phyloP scores from a whole-genome alignment of 2,888 invertebrate species.

The Selenia dentaria region DNA sequence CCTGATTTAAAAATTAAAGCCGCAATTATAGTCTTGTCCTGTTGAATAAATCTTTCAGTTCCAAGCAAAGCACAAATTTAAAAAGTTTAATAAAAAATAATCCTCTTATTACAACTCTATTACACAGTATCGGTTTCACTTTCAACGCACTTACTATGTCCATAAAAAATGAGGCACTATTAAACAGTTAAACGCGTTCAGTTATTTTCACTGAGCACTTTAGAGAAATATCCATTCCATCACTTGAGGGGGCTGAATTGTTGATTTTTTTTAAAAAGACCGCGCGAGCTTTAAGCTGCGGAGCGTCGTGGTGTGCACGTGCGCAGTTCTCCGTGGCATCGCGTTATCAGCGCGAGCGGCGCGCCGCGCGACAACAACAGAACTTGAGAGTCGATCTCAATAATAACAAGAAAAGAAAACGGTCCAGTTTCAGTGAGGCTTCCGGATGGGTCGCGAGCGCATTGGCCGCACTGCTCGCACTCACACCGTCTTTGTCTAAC shows the following conservation, averaged over 20 bases:
- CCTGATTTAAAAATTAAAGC: conserved; percentile 19
- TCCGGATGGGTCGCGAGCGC: conserved; percentile 81
- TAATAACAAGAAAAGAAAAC: conserved; percentile 85
- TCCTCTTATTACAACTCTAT: conserved; percentile 45
- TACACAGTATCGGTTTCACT: conserved; percentile 68
- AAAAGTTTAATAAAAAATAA: conserved; percentile 47
- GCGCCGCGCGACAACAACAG: conserved; percentile 83
- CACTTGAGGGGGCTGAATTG: conserved; percentile 47
- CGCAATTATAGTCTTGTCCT: conserved; percentile 23
- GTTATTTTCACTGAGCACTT: conserved; percentile 62
- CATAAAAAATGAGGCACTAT: conserved; percentile 44
- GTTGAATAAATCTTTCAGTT: conserved; percentile 29
- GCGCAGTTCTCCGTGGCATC: conserved; percentile 78
- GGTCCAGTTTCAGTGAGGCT: conserved; percentile 85
- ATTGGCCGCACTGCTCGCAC: conserved; percentile 61
- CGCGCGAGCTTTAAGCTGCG: conserved; percentile 72
- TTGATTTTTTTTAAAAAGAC: conserved; percentile 47
- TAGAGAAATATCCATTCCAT: conserved; percentile 72
- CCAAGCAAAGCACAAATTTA: conserved; percentile 37
- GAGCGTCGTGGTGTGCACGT: conserved; percentile 66
- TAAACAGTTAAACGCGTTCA: conserved; percentile 47
- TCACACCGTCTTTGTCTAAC: conserved; percentile 75
- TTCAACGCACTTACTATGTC: conserved; percentile 53
- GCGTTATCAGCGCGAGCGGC: conserved; percentile 82
- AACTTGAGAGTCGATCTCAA: conserved; percentile 83